Conservation (phyloP, 2,888 invertebrate species). For the Electrophaes corylata region DNA sequence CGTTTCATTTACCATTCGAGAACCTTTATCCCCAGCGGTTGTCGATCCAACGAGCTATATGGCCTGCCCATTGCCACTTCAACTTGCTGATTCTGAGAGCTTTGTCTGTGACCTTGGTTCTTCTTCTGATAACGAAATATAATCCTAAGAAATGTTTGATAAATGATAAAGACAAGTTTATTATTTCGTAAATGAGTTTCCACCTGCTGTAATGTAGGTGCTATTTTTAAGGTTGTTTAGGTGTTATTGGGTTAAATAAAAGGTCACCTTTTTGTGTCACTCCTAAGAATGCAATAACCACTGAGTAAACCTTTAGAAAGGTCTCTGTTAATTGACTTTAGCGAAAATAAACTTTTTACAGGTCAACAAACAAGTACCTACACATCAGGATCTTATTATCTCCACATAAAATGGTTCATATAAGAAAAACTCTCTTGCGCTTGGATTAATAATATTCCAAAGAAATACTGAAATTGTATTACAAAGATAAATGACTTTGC, state of each 20-base stretch:
- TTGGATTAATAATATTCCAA: constrained; percentile 16
- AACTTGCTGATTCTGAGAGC: too few relatives aligned
- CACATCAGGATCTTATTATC: constrained; percentile 12
- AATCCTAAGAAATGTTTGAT: too few relatives aligned
- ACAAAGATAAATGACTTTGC: constrained; percentile 8
- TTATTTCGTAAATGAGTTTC: background rate
- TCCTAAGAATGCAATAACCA: constrained; percentile 20
- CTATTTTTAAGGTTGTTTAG: background rate
- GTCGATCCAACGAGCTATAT: too few relatives aligned
- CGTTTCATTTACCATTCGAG: too few relatives aligned
- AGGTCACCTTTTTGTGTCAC: constrained; percentile 24
- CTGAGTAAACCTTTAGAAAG: constrained; percentile 17
- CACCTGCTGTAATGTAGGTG: background rate
- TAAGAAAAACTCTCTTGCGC: constrained; percentile 18
- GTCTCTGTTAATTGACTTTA: constrained; percentile 27
- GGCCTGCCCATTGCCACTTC: too few relatives aligned
- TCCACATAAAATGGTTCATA: constrained; percentile 12
- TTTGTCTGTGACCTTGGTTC: too few relatives aligned
- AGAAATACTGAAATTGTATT: constrained; percentile 17
- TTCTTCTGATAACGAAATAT: too few relatives aligned
- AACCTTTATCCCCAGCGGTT: too few relatives aligned
- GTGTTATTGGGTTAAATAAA: constrained; percentile 17
- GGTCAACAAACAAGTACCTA: constrained; percentile 23
- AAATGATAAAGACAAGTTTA: too few relatives aligned
- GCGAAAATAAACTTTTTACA: constrained; percentile 25